A percentile compares a stretch with the other conserved stretches of the same genome.
phyloP scores from a whole-genome alignment of 2,888 invertebrate species.

The Halictus ligatus region DNA sequence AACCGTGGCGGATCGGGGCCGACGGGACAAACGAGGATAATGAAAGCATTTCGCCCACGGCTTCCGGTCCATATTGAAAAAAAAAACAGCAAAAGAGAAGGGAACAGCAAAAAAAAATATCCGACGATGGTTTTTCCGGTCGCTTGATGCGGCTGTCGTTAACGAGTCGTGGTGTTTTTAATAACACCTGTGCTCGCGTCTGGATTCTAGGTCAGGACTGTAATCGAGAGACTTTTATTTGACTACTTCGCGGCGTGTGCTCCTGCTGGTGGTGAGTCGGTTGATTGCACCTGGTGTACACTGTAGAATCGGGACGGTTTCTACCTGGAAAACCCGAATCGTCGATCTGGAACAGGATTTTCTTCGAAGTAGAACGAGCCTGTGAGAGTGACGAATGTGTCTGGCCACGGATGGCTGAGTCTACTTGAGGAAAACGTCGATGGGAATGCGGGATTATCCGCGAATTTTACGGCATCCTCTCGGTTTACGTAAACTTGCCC shows the following conservation, averaged over 20 bases:
- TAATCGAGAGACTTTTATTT: slow-evolving; percentile 9
- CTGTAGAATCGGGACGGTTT: not conserved
- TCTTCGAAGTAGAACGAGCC: not conserved
- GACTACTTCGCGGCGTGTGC: not conserved
- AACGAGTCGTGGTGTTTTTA: slow-evolving; percentile 14
- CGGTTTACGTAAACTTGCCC: not conserved
- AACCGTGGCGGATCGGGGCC: slow-evolving; percentile 24
- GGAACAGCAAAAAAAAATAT: slow-evolving; percentile 10
- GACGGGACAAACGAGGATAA: slow-evolving; percentile 52
- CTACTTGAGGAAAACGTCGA: not conserved
- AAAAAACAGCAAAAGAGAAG: not conserved
- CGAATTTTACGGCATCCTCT: not conserved
- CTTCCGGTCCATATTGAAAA: slow-evolving; percentile 36
- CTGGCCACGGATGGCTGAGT: not conserved
- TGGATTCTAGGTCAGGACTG: not conserved
- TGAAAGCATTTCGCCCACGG: slow-evolving; percentile 33
- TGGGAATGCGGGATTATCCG: not conserved
- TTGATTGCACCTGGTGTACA: not conserved
- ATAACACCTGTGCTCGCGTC: slow-evolving; percentile 2
- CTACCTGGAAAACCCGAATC: not conserved
- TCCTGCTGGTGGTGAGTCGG: not conserved
- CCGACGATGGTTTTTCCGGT: slow-evolving; percentile 8
- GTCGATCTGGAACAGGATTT: not conserved
- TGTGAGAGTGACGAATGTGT: not conserved
- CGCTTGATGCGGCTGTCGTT: slow-evolving; percentile 7